These are phyloP conservation scores for Thereva nobilitata DNA, from an alignment of 2,888 invertebrate species.

Conservation along the genomic window DNA sequence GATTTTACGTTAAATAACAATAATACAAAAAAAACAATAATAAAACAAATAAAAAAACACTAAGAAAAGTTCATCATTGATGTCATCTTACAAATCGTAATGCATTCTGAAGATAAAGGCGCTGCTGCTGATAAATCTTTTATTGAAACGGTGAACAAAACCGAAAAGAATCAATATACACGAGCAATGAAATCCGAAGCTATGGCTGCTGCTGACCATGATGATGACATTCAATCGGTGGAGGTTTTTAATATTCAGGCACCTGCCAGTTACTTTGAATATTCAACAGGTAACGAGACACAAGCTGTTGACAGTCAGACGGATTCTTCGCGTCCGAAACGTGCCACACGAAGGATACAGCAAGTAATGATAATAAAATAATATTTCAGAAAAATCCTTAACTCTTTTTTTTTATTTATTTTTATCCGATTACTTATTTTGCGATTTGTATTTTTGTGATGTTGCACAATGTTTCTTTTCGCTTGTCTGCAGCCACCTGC, in stretches of 20 bases:
- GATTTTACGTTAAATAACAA: conserved; percentile 22
- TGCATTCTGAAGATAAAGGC: too few relatives aligned
- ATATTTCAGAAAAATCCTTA: background rate
- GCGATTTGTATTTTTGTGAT: too few relatives aligned
- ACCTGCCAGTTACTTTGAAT: conserved; percentile 31
- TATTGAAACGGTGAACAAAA: conserved; percentile 1
- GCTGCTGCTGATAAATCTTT: background rate
- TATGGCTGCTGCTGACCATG: conserved; percentile 27
- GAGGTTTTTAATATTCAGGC: conserved; percentile 27
- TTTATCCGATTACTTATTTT: background rate
- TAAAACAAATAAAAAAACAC: background rate
- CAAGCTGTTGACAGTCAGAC: conserved; percentile 36
- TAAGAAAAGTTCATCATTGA: too few relatives aligned
- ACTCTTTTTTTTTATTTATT: background rate
- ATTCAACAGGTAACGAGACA: conserved; percentile 35
- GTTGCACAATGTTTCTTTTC: too few relatives aligned
- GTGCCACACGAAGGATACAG: conserved; percentile 32
- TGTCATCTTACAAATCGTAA: too few relatives aligned
- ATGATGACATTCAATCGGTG: conserved; percentile 27
- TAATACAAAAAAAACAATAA: background rate
- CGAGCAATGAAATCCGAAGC: conserved; percentile 31
- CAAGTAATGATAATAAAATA: conserved; percentile 16
- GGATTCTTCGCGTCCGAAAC: conserved; percentile 37
- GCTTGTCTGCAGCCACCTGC: conserved; percentile 31
- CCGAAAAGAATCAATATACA: conserved; percentile 3